Base-by-base conservation (phyloP, 2,113 vertebrate species). In the Castor canadensis region DNA sequence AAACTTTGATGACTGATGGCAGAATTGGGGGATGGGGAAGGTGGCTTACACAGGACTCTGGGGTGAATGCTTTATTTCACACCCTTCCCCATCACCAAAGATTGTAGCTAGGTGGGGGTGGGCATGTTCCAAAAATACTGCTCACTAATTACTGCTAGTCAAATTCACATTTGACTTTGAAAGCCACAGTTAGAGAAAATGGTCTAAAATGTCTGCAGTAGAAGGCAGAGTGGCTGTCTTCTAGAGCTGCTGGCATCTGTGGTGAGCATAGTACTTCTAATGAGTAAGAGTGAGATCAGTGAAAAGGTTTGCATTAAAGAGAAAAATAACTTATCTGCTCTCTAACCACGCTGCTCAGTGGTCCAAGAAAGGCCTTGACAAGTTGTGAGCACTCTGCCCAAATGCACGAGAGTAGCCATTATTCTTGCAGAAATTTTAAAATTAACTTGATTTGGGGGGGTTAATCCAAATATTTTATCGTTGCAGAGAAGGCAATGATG, bases 271-370 rank as follows among this genome's bases (percentile, higher is more conserved):
- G 32, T 30, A 56, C 96, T 97, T 98, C 98, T 97, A 98, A 91
- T 98, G 98, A 98, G 96, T 98, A 98, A 97, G 96, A 98, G 71
- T 93, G 97, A 98, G 96, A 98, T 98, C 87, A 97, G 96, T 97
- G 97, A 98, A 98, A 97, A 98, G 69, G 43, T 72, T 97, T 89
- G 87, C 75, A 54, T 82, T 96, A 85, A 94, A 94, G 77, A 93
- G 87, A 89, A n/a, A 56, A 85, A 91, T 67, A 72, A 89, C 86
- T 52, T 73, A 38, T 90, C 75, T 86, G 45, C 84, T 90, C 89
- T 92, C 56, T 95, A 98, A 96, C 96, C 98, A 91, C 93, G 58
- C 76, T 89, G 71, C 91, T 86, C 94, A 64, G 82, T 60, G 95
- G 92, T 93, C 92, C 96, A 83, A 91, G 89, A 94, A 89, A 89